Conservation (phyloP, 2,888 invertebrate genomes). For the Homarus gammarus region DNA sequence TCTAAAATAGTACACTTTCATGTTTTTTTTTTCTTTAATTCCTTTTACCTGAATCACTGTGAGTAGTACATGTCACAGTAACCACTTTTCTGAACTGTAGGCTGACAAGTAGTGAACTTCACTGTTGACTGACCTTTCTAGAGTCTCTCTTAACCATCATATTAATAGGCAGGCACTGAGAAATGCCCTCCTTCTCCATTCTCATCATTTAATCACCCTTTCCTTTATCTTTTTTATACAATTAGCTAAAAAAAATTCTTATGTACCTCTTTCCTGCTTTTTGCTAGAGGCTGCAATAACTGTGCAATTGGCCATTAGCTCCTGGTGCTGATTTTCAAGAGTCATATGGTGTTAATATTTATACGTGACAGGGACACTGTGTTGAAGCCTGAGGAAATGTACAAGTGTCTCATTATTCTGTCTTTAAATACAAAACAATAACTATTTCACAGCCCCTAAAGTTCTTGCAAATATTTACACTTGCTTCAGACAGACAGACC, state of each 20-base stretch:
- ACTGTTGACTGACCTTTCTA: conserved; percentile 48
- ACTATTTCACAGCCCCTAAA: not conserved
- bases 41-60: conserved; percentile 46
- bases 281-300: conserved; percentile 47
- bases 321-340: conserved; percentile 71
- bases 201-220: not conserved
- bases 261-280: conserved; percentile 13
- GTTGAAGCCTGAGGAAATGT: not conserved
- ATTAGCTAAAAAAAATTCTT: not conserved
- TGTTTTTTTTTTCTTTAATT: conserved; percentile 36
- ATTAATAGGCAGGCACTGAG: conserved; percentile 60
- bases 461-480: not conserved
- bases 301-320: conserved; percentile 71
- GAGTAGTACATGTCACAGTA: conserved; percentile 57
- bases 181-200: conserved; percentile 40
- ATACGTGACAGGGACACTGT: conserved; percentile 34
- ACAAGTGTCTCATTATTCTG: not conserved
- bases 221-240: not conserved
- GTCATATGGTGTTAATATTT: conserved; percentile 65
- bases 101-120: conserved; percentile 40
- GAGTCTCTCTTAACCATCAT: conserved; percentile 41
- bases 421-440: not conserved
- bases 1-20: conserved; percentile 31
- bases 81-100: conserved; percentile 53
- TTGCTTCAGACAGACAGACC: not conserved